Conservation (phyloP, 1,140 invertebrate genomes). For the Papilio aristodemus region DNA sequence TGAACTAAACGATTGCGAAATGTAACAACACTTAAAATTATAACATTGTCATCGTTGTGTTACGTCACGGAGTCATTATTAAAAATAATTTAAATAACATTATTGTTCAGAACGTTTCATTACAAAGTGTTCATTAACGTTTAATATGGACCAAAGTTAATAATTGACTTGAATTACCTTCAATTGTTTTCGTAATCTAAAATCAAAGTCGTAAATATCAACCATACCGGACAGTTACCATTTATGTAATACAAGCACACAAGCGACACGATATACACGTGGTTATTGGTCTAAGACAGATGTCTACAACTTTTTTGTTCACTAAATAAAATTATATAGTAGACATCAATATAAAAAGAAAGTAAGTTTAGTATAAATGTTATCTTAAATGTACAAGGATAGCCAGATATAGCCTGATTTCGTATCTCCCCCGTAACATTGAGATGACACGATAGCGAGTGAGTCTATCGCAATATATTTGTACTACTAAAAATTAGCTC, state of each 20-base stretch:
- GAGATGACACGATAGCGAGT: too few relatives aligned
- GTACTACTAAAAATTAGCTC: too few relatives aligned
- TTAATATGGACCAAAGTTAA: constrained; percentile 13
- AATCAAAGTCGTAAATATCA: constrained; percentile 9
- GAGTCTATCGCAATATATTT: too few relatives aligned
- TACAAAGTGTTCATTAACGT: constrained; percentile 16
- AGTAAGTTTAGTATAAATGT: too few relatives aligned
- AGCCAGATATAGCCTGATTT: too few relatives aligned
- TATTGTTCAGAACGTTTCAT: neutral
- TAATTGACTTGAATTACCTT: constrained; percentile 19
- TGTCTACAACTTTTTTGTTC: neutral
- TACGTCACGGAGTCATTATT: constrained; percentile 10
- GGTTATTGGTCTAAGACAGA: neutral
- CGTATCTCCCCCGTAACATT: too few relatives aligned
- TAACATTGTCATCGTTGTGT: neutral
- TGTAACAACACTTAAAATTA: neutral
- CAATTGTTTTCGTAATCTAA: constrained; percentile 19
- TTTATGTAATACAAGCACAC: constrained; percentile 14
- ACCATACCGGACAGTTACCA: neutral
- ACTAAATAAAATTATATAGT: neutral
- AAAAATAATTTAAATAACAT: constrained; percentile 8
- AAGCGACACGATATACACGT: neutral
- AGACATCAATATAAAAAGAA: too few relatives aligned
- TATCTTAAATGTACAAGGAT: too few relatives aligned
- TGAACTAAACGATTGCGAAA: constrained; percentile 4